A percentile compares a stretch with the other conserved stretches of the same genome.
Conservation (phyloP, 2,888 invertebrate species). For the Pelosia muscerda region DNA sequence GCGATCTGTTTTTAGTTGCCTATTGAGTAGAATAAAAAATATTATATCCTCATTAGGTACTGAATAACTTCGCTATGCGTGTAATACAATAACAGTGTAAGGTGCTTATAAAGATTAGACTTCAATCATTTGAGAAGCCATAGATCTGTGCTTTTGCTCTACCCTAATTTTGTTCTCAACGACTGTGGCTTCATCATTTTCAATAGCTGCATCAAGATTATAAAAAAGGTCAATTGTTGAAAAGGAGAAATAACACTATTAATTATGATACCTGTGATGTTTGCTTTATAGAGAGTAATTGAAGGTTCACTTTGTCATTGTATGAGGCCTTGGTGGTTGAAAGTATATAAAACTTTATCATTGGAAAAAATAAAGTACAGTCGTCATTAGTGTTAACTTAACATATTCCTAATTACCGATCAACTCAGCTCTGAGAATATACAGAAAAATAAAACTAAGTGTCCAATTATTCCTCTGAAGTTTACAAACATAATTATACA, state of each 20-base stretch:
- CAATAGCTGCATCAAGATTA: not conserved
- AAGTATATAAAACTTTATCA: conserved; percentile 37
- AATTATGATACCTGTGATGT: not conserved
- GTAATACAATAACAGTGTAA: not conserved
- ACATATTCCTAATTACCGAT: no score
- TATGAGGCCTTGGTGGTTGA: not conserved
- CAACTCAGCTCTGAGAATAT: no score
- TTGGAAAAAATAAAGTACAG: conserved; percentile 23
- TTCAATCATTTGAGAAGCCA: no score
- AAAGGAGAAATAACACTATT: not conserved
- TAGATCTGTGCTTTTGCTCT: no score
- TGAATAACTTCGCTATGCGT: not conserved
- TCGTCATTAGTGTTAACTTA: no score
- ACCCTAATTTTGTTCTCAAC: no score
- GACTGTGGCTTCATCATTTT: not conserved
- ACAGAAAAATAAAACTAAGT: no score
- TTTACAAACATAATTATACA: no score
- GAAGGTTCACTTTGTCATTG: not conserved
- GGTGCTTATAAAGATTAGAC: no score
- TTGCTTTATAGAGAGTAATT: not conserved
- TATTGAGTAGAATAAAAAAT: not conserved
- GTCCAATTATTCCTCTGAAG: no score
- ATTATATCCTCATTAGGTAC: not conserved
- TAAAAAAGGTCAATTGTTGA: not conserved
- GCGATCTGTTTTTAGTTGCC: not conserved